Evolutionary conservation across 2,797 vertebrate species (phyloP).

Genomic region (Smutsia gigantea): DNA sequence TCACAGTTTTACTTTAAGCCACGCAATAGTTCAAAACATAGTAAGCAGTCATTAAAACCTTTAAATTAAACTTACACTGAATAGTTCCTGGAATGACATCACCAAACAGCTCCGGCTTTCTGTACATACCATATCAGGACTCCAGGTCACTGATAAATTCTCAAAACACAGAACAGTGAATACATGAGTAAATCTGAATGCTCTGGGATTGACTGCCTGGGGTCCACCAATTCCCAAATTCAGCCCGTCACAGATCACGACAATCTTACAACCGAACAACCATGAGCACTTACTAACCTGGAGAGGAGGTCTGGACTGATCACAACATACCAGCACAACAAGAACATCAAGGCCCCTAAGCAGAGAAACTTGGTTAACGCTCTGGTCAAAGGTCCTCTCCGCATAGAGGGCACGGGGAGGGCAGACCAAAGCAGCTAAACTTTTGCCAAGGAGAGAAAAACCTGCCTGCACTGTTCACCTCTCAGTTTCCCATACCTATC

Average conservation of each 20-base stretch:
- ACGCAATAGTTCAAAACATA: slow-evolving; percentile 7
- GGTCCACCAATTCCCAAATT: not conserved
- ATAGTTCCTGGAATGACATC: not conserved
- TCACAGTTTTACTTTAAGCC: not conserved
- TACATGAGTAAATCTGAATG: not conserved
- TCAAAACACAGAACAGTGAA: not conserved
- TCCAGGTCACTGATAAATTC: not conserved
- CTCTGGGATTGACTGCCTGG: not conserved
- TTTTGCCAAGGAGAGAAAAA: not conserved
- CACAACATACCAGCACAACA: not conserved
- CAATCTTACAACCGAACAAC: not conserved
- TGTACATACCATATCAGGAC: not conserved
- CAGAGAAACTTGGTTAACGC: not conserved
- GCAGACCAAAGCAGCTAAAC: not conserved
- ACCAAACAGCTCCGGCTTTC: not conserved
- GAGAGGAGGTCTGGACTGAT: not conserved
- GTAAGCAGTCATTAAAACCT: slow-evolving; percentile 2
- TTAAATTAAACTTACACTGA: slow-evolving; percentile 8
- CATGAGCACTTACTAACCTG: slow-evolving; percentile 5
- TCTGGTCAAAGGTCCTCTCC: not conserved
- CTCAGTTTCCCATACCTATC: not conserved
- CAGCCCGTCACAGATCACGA: not conserved
- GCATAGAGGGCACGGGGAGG: not conserved
- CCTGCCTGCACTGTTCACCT: not conserved
- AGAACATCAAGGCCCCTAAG: not conserved